Base-by-base conservation (phyloP, 2,113 vertebrate species). In the Cichladusa arquata region DNA sequence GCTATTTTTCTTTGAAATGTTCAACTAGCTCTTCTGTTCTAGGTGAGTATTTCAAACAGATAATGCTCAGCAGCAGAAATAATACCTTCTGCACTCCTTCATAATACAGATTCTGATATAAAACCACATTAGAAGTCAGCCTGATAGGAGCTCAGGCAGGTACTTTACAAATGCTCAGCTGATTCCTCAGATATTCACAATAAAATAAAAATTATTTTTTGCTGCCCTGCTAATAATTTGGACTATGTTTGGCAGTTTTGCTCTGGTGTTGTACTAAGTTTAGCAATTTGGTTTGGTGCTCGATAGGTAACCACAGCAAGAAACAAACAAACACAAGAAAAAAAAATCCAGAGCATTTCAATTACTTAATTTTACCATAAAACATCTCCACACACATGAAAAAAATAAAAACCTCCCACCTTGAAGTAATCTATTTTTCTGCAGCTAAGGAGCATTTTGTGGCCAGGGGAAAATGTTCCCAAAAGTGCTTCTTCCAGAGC, bases 1-100 rank as follows among this genome's bases (percentile, higher is more conserved):
- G 51, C 44, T 77, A 11, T 90, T 94, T 87, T 94, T 86, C 91
- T 92, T 93, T 88, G 38, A 92, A 94, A 91, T 18, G 14, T 84
- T 96, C 67, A 77, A 23, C 61, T 48, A 67, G 25, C n/a, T 88
- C 61, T 93, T 83, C 86, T 76, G 36, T 69, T 88, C 80, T 74
- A 84, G 61, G 76, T 66, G 34, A 95, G 69, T 83, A 89, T 84
- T 94, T 92, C 77, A 69, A 38, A 73, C 9, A 88, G 70, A 80
- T 58, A 84, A 81, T 51, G 42, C 34, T 87, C 92, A 88, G 74
- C 24, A 64, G 50, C 25, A 90, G 81, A 93, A 93, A 60, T 51
- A 78, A 84, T 62, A 69, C 36, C 29, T 80, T 77, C 48, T n/a
- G 53, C 5, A 14, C 12, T 42, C 51, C 77, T 84, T 90, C 67